Conservation (phyloP, 2,888 invertebrate species). For the Dynastes tityus region DNA sequence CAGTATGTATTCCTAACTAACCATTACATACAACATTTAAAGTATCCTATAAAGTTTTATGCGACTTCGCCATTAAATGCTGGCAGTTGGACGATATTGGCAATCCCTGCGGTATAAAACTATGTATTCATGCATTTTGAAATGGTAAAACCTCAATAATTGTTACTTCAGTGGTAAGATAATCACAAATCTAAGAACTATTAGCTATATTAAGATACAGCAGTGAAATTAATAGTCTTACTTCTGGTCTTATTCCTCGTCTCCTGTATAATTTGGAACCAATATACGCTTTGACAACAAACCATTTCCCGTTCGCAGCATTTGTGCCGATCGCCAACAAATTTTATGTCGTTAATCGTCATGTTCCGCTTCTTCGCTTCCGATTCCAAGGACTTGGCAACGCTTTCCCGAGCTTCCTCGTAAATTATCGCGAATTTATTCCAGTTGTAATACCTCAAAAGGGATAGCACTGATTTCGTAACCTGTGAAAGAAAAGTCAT, state of each 20-base stretch:
- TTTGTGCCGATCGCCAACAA: constrained; percentile 80
- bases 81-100: no score
- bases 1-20: no score
- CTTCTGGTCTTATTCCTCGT: constrained; percentile 90
- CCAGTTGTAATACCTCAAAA: constrained; percentile 94
- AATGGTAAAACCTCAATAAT: no score
- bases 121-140: no score
- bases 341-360: constrained; percentile 85
- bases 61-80: no score
- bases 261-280: constrained; percentile 88
- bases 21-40: no score
- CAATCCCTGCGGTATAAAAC: no score
- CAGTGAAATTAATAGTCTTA: constrained; percentile 67
- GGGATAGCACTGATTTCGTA: constrained; percentile 93
- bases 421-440: constrained; percentile 92
- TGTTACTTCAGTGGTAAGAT: no score
- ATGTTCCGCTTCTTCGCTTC: constrained; percentile 85
- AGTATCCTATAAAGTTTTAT: no score
- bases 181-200: no score
- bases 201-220: no score
- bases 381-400: constrained; percentile 85
- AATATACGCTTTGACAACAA: constrained; percentile 86
- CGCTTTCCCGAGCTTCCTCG: constrained; percentile 86
- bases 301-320: constrained; percentile 84
- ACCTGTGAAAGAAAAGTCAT: constrained; percentile 74